Percentiles rank a stretch among this genome's conserved stretches.
These are phyloP conservation scores for Limnephilus marmoratus DNA, from an alignment of 2,888 invertebrate species.

Conservation along the genomic window DNA sequence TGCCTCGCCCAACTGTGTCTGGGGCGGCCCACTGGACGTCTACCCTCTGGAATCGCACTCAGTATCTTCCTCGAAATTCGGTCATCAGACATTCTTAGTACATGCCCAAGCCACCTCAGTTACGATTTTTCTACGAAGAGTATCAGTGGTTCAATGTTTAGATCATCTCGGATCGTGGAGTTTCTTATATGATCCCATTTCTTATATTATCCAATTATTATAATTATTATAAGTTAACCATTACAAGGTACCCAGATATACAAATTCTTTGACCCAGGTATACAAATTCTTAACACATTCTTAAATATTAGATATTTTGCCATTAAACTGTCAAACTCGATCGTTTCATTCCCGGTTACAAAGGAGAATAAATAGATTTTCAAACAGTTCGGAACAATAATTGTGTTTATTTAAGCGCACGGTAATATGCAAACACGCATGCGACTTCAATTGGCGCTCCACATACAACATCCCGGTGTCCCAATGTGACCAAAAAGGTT, in stretches of 20 bases:
- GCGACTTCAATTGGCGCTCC: background rate
- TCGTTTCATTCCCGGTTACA: background rate
- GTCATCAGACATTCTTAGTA: too few species aligned
- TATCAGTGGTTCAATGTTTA: too few species aligned
- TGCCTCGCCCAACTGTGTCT: too few species aligned
- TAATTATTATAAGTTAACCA: background rate
- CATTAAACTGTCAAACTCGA: background rate
- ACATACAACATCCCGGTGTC: background rate
- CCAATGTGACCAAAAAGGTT: slow-evolving; percentile 8
- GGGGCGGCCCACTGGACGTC: too few species aligned
- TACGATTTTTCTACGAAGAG: too few species aligned
- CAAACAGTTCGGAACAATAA: background rate
- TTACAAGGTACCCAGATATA: background rate
- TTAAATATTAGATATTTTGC: background rate
- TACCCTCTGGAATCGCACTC: too few species aligned
- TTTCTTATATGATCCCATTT: too few species aligned
- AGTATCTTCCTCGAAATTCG: too few species aligned
- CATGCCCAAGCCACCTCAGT: too few species aligned
- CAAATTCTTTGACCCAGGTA: background rate
- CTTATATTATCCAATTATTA: too few species aligned
- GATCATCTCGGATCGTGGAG: too few species aligned
- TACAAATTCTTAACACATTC: background rate
- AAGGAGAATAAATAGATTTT: background rate
- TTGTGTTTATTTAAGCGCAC: background rate
- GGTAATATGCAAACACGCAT: background rate